Evolutionary conservation across 2,888 invertebrate genomes (phyloP).

Genomic region (Mycalesis mineus): DNA sequence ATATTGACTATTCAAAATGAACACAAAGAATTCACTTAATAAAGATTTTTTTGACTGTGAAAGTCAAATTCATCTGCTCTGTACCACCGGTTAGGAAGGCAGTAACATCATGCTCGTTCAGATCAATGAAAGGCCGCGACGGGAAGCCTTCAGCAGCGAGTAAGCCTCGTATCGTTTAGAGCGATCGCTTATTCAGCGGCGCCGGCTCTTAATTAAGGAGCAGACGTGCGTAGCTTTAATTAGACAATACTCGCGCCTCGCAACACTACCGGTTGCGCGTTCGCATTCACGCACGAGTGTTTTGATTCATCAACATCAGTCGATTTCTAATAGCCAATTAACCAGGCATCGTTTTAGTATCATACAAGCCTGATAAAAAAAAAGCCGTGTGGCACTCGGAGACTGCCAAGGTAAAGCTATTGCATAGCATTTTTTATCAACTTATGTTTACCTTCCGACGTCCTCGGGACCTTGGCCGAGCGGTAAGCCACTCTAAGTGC

Average conservation of each 20-base stretch:
- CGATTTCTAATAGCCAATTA: background rate
- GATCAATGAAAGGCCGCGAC: background rate
- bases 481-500: too few relatives aligned
- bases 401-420: too few relatives aligned
- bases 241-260: constrained; percentile 18
- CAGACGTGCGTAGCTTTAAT: constrained; percentile 36
- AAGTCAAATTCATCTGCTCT: too few relatives aligned
- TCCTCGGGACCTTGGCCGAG: too few relatives aligned
- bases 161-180: background rate
- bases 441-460: too few relatives aligned
- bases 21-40: too few relatives aligned
- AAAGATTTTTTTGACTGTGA: too few relatives aligned
- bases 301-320: background rate
- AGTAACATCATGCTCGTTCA: background rate
- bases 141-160: background rate
- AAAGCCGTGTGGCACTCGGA: too few relatives aligned
- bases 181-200: constrained; percentile 23
- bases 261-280: constrained; percentile 1
- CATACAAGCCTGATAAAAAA: too few relatives aligned
- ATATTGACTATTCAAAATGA: too few relatives aligned
- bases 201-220: constrained; percentile 34
- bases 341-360: background rate
- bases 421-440: too few relatives aligned
- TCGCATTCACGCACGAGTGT: background rate
- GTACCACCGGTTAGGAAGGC: too few relatives aligned